Evolutionary conservation across 2,113 vertebrate species (phyloP), one percentile per base, ranked within the genome.

Genomic region (Microcebus griseorufus): DNA sequence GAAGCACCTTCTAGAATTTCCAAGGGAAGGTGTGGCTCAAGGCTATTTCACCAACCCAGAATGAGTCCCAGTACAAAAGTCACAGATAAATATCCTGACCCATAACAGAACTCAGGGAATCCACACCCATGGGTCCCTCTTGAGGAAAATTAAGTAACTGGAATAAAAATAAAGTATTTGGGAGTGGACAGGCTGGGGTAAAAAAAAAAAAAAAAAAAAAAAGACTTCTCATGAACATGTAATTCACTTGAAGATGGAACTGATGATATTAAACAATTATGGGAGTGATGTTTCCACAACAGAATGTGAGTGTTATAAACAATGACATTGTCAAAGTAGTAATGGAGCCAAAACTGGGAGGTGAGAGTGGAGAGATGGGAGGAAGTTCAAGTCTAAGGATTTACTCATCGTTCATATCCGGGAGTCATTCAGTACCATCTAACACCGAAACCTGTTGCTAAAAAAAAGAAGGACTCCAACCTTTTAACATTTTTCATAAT

Each of bases 401-500:
- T 80, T 81, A 88, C 91, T 96, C 88, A 92, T 82, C 64, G 37
- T 93, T 96, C 32, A 45, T 23, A 97, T 65, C 34, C 48, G 25
- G 29, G 55, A 93, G 85, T 93, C 91, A 96, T 75, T 91, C 6
- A 23, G 58, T 80, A 88, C 62, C 32, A 29, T 76, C 83, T 81
- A 88, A 90, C 97, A 95, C 17, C 60, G 73, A 97, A 96, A 64
- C 29, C n/a, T 42, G 13, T 23, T 67, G 58, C 75, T 93, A 45
- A 90, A 64, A 82, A n/a, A n/a, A 48, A 85, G 58, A 96, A 81
- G 64, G 64, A 89, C 64, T 93, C 48, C 25, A 81, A 51, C 69
- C 67, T 92, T 70, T 90, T 72, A 70, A 96, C 78, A 90, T 78
- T 94, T 94, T 95, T 92, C 45, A 86, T 55, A 39, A 76, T 87